Evolutionary conservation across 2,888 invertebrate species (phyloP).

Genomic region (Volucella bombylans): DNA sequence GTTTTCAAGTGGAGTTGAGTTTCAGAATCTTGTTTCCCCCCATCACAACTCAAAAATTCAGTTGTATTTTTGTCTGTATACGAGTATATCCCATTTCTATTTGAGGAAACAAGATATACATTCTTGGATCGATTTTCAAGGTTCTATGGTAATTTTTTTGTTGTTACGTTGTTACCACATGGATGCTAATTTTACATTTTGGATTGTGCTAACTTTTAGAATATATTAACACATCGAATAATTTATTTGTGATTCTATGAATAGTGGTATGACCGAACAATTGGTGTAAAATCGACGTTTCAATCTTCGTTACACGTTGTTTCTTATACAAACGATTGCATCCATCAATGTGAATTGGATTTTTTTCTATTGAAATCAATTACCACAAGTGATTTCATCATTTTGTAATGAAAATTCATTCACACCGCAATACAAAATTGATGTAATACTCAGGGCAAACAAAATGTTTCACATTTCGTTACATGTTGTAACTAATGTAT

Average conservation of each 20-base stretch:
- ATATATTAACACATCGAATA: too few relatives aligned
- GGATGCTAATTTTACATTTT: too few relatives aligned
- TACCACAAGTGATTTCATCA: constrained; percentile 30
- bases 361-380: constrained; percentile 26
- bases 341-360: background rate
- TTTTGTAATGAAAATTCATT: constrained; percentile 36
- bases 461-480: constrained; percentile 43
- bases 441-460: constrained; percentile 11
- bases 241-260: too few relatives aligned
- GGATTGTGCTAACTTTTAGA: too few relatives aligned
- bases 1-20: constrained; percentile 35
- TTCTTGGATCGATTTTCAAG: too few relatives aligned
- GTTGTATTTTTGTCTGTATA: background rate
- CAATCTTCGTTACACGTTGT: background rate
- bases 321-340: background rate
- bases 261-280: too few relatives aligned
- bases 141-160: too few relatives aligned
- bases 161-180: too few relatives aligned
- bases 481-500: constrained; percentile 43
- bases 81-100: constrained; percentile 6
- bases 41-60: background rate
- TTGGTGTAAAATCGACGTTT: too few relatives aligned
- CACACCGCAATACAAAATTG: constrained; percentile 31
- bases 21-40: constrained; percentile 6
- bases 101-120: background rate